Evolutionary conservation across 2,888 invertebrate species (phyloP), one percentile per base, ranked within the genome.

Genomic region (Elegia similella): DNA sequence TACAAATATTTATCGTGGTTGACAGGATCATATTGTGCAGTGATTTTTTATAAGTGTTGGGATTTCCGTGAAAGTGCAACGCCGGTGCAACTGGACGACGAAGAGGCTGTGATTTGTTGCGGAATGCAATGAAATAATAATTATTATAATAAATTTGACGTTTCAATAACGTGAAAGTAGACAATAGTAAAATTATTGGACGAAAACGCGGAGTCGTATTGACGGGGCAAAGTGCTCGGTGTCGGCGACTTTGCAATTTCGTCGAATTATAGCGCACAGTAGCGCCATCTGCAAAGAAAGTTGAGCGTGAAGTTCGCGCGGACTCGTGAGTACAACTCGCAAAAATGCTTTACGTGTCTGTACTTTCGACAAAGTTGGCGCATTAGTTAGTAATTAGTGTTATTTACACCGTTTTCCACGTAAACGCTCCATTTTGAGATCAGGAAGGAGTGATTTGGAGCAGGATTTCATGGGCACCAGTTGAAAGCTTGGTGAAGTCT

Each of bases 331-430:
- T 75, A 76, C 73, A 68, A 77, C 70, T 82, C 76, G 82, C 79
- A 76, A 81, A 70, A 84, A 86, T 84, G 84, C 78, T 85, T 80
- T 82, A 86, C 88, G 88, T 89, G 88, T 87, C 87, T 76, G 76
- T 80, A 86, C 86, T 85, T 88, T 87, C 82, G 70, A 67, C 65
- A 73, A 81, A 82, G 78, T 80, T 78, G 68, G 70, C 55, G 60
- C 67, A 48, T 67, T 78, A 73, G 72, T 78, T 76, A 60, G 63
- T 69, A 68, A 75, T 68, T 73, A 71, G 71, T 68, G 70, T 67
- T 66, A 68, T 67, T 34, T 55, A n/a, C 7, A 15, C 47, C 13
- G 23, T 48, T 48, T 56, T n/a, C 16, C 16, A 12, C 13, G 56
- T 23, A 16, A 6, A 15, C 15, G 15, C 23, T 13, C 29, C 38